Conservation (phyloP, 2,113 vertebrate genomes). For the Dipodomys merriami region DNA sequence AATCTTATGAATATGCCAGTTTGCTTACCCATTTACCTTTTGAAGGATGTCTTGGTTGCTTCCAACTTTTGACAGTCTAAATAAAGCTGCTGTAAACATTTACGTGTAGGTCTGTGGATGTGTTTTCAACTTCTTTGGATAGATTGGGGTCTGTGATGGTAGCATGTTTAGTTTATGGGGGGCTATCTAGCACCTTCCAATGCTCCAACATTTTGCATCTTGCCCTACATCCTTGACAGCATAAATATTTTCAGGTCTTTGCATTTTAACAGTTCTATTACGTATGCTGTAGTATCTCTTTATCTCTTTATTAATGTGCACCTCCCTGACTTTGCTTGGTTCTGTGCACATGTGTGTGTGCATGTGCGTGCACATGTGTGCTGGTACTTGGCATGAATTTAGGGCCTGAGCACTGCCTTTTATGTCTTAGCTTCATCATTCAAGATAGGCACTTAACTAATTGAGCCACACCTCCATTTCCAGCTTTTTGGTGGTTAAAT, state of each 20-base stretch:
- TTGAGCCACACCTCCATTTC: too few species aligned
- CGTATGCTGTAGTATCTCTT: background rate
- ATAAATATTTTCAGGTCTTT: background rate
- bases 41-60: background rate
- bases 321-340: background rate
- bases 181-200: background rate
- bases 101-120: background rate
- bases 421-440: too few species aligned
- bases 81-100: background rate
- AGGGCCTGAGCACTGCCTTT: too few species aligned
- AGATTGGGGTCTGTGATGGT: background rate
- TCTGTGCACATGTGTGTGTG: too few species aligned
- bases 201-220: background rate
- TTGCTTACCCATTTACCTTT: constrained; percentile 12
- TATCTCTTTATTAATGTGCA: background rate
- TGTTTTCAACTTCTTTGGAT: background rate
- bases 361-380: too few species aligned
- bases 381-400: too few species aligned
- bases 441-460: too few species aligned
- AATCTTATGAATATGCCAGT: background rate
- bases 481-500: too few species aligned
- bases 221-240: background rate
- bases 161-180: background rate
- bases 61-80: background rate
- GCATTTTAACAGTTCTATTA: background rate